These are phyloP conservation scores for Lasiurus borealis DNA, from an alignment of 2,113 vertebrate species.

Conservation along the genomic window DNA sequence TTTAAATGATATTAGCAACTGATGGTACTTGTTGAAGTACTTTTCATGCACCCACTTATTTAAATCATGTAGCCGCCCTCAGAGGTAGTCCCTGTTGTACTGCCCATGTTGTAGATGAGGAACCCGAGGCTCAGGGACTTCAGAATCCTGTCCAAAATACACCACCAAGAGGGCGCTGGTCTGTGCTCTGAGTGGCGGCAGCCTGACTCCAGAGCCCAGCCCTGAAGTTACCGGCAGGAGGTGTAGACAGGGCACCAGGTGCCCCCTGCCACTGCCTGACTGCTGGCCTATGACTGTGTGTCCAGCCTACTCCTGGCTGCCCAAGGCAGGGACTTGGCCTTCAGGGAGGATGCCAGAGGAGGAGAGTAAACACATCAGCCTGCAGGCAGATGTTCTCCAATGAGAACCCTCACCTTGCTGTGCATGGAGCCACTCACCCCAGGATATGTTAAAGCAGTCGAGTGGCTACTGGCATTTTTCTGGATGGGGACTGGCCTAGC, in stretches of 20 bases:
- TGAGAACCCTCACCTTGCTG: background rate
- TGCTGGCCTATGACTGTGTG: background rate
- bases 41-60: background rate
- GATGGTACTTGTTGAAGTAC: background rate
- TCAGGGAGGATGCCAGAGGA: background rate
- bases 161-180: background rate
- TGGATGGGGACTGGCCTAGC: background rate
- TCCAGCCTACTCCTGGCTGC: background rate
- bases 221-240: background rate
- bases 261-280: rapidly evolving
- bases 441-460: background rate
- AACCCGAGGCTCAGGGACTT: background rate
- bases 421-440: background rate
- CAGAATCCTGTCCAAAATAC: background rate
- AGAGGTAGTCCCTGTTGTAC: no score
- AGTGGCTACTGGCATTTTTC: background rate
- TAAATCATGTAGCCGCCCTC: background rate
- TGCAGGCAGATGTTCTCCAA: background rate
- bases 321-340: rapidly evolving
- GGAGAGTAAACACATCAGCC: background rate
- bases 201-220: background rate
- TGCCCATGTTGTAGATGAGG: background rate
- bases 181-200: background rate
- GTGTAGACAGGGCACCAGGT: rapidly evolving
- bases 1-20: background rate